phyloP scores from a whole-genome alignment of 2,797 vertebrate genomes.

The Pitangus sulphuratus region DNA sequence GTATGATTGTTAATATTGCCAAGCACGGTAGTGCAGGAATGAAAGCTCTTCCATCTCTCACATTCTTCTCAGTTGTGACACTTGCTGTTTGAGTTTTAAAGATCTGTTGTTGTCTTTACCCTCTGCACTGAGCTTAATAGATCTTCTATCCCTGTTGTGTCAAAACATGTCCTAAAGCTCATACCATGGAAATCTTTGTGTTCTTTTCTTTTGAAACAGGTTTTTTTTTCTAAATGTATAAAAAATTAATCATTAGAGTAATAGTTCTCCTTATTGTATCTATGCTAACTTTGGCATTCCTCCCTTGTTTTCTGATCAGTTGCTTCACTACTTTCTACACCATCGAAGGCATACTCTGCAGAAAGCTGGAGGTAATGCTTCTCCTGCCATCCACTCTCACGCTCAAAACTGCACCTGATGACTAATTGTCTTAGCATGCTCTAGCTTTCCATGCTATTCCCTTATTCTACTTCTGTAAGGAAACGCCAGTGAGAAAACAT shows the following conservation, averaged over 20 bases:
- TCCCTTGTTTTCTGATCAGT: background rate
- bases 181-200: background rate
- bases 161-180: background rate
- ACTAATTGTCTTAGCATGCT: background rate
- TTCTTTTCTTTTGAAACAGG: background rate
- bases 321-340: background rate
- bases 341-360: background rate
- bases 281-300: background rate
- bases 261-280: background rate
- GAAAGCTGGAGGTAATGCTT: background rate
- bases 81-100: background rate
- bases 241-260: background rate
- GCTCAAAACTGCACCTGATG: background rate
- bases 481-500: background rate
- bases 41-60: background rate
- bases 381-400: background rate
- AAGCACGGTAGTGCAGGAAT: background rate
- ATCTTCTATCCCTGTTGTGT: background rate
- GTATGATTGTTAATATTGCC: background rate
- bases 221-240: background rate
- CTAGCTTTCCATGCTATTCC: background rate
- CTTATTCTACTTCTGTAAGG: background rate
- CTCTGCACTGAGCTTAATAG: background rate
- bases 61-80: background rate
- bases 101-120: background rate